Evolutionary conservation across 2,888 invertebrate species (phyloP), one percentile per base, ranked within the genome.

Genomic region (Trissonchulus latispiculum): DNA sequence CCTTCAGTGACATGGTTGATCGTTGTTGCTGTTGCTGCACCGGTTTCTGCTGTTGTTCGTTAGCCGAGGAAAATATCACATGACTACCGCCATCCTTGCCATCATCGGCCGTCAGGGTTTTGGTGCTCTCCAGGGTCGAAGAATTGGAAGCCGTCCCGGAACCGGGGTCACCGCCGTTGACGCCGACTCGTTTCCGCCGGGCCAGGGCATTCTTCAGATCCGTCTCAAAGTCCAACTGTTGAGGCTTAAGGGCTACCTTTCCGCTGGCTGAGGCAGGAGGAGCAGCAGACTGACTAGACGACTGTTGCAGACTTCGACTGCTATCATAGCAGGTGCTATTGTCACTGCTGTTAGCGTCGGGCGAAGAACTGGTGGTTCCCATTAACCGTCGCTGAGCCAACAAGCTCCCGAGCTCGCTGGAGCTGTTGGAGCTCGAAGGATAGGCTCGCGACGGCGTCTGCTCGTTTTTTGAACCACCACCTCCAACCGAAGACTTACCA

Each of bases 181-280:
- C 23, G 48, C 48, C 23, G 48, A 23, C 48, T 48, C 23, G 8
- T 23, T 48, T 48, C 23, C 48, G 48, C 23, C 23, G 79, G 31
- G 81, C 81, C 76, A 81, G 70, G 1, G 81, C 81, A 74, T 78
- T 80, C 64, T 79, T 76, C 76, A 82, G 75, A 76, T 82, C 82
- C 61, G 78, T 75, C 72, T 82, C 80, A 71, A 82, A 82, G 74
- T 82, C 81, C 0, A 76, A 28, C 18, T 36, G 28, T 3, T 23
- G 18, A 36, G 18, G 23, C 35, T 3, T n/a, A 3, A 3, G 33
- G 18, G 68, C 23, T 15, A 18, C 36, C 35, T 36, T 35, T 36
- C 35, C 36, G 70, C n/a, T 3, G 29, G 36, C 29, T 36, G 36
- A 8, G 28, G 28, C 8, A 23, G 48, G 48, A 48, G 48, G 48